A percentile compares a stretch with the other conserved stretches of the same genome.
Evolutionary conservation across 2,113 vertebrate genomes (phyloP).

Genomic region (Callorhinus ursinus): DNA sequence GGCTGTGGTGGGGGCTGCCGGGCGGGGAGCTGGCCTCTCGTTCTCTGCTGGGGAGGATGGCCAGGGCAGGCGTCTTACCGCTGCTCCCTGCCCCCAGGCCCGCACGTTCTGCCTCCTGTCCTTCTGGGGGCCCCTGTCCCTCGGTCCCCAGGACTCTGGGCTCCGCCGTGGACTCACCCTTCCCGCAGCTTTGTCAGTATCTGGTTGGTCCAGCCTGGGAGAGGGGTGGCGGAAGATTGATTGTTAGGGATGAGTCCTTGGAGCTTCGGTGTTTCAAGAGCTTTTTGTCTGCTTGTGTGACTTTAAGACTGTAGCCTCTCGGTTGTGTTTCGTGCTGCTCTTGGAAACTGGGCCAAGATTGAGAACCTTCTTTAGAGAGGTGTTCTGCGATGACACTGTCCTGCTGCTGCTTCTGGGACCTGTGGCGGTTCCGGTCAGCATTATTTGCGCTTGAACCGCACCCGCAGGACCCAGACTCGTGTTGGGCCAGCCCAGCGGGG

Average conservation of each 20-base stretch:
- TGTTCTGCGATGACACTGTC: neutral
- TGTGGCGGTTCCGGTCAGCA: rapidly evolving
- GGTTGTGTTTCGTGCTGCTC: neutral
- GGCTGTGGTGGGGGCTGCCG: neutral
- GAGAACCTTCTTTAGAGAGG: slow-evolving; percentile 34
- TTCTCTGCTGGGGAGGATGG: slow-evolving; percentile 52
- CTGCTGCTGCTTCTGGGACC: neutral
- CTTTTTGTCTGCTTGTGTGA: neutral
- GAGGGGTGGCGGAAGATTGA: neutral
- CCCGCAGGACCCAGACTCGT: neutral
- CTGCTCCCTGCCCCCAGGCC: neutral
- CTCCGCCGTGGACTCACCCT: slow-evolving; percentile 39
- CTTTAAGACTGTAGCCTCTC: neutral
- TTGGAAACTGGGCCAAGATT: neutral
- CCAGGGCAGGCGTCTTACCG: slow-evolving; percentile 4
- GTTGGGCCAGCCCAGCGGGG: neutral
- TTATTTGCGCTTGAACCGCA: neutral
- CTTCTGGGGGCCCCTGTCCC: neutral
- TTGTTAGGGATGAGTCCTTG: neutral
- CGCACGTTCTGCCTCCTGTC: rapidly evolving
- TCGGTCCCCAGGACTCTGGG: neutral
- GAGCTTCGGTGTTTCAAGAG: neutral
- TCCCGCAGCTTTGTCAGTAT: slow-evolving; percentile 41
- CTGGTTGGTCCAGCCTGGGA: neutral
- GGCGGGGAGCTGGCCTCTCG: neutral